Evolutionary conservation across 2,113 vertebrate species (phyloP).

Genomic region (Leucoraja erinaceus): DNA sequence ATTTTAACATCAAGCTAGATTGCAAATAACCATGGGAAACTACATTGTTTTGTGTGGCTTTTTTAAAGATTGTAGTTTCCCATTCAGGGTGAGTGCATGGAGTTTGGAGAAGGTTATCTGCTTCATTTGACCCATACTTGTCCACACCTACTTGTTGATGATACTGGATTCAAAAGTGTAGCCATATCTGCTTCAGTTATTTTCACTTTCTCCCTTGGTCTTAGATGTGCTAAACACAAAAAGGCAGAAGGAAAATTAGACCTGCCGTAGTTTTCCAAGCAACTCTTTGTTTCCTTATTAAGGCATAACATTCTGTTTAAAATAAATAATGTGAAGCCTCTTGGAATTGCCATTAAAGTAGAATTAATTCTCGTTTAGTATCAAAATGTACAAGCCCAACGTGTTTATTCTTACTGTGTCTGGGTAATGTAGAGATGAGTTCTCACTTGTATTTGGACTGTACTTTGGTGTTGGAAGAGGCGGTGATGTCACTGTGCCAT

Average conservation of each 20-base stretch:
- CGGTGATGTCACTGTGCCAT: not conserved
- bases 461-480: not conserved
- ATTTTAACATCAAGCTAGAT: not conserved
- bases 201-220: not conserved
- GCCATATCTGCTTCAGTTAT: not conserved
- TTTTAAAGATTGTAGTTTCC: not conserved
- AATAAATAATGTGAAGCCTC: conserved; percentile 32
- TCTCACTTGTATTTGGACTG: conserved; percentile 12
- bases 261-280: not conserved
- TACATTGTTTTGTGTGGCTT: not conserved
- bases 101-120: not conserved
- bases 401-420: conserved; percentile 23
- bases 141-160: not conserved
- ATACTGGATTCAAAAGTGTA: not conserved
- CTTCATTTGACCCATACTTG: not conserved
- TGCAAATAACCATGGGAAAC: not conserved
- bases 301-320: conserved; percentile 22
- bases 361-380: conserved; percentile 8
- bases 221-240: not conserved
- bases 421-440: conserved; percentile 21
- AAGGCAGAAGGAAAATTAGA: not conserved
- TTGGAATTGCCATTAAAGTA: conserved; percentile 32
- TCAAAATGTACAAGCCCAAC: not conserved
- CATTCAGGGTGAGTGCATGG: not conserved
- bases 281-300: conserved; percentile 5